A percentile compares a stretch with the other conserved stretches of the same genome.
phyloP scores from a whole-genome alignment of 2,113 vertebrate species.

The Misgurnus anguillicaudatus region DNA sequence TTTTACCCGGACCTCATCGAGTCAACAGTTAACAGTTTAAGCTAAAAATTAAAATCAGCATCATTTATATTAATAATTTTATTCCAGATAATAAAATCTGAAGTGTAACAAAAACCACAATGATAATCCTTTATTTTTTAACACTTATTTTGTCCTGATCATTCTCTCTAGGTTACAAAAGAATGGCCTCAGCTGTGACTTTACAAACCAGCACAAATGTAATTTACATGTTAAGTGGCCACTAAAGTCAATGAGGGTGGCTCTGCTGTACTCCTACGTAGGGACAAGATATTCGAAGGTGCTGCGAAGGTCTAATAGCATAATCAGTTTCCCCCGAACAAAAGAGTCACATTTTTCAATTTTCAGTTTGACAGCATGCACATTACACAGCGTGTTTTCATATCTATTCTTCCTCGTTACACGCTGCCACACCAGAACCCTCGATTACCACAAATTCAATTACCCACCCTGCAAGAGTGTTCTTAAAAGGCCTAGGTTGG shows the following conservation, averaged over 20 bases:
- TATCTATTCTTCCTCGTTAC: constrained; percentile 19
- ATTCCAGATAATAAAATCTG: neutral
- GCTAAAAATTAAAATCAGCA: no score
- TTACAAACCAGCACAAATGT: constrained; percentile 26
- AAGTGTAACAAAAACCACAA: neutral
- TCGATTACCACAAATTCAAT: constrained; percentile 46
- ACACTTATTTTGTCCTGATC: neutral
- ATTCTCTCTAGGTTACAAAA: neutral
- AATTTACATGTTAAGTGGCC: constrained; percentile 31
- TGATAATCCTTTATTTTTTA: neutral
- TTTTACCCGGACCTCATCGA: no score
- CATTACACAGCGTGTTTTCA: constrained; percentile 25
- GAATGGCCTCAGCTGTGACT: neutral
- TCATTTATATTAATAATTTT: neutral
- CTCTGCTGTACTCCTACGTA: constrained; percentile 21
- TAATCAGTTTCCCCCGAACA: neutral
- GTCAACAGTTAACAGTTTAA: no score
- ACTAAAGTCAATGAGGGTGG: constrained; percentile 15
- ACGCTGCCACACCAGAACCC: constrained; percentile 31
- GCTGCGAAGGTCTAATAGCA: constrained; percentile 11
- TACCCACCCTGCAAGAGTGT: constrained; percentile 33
- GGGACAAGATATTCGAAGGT: constrained; percentile 15
- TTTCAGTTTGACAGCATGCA: neutral
- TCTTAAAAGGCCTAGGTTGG: constrained; percentile 22
- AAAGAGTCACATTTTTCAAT: constrained; percentile 22